phyloP scores from a whole-genome alignment of 2,888 invertebrate genomes.

The Sisyra terminalis region DNA sequence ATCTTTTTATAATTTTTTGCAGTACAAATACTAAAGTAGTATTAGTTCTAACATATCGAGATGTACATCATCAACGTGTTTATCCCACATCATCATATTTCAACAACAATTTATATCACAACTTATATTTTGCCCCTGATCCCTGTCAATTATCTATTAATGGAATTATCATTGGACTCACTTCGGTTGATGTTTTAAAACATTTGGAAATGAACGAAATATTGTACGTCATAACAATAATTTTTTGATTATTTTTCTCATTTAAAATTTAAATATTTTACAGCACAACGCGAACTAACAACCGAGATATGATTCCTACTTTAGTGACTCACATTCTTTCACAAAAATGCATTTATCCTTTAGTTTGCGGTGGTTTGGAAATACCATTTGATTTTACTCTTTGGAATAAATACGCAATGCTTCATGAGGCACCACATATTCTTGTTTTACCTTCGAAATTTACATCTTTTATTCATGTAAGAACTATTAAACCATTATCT shows the following conservation, averaged over 20 bases:
- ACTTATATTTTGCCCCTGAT: conserved; percentile 59
- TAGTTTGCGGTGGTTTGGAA: conserved; percentile 54
- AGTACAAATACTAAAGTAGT: conserved; percentile 52
- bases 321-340: conserved; percentile 42
- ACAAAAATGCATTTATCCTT: conserved; percentile 69
- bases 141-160: conserved; percentile 63
- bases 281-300: conserved; percentile 30
- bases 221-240: conserved; percentile 16
- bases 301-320: conserved; percentile 60
- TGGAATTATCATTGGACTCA: conserved; percentile 61
- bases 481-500: conserved; percentile 1
- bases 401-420: conserved; percentile 51
- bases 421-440: conserved; percentile 62
- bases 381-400: conserved; percentile 52
- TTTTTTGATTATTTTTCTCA: too few species aligned
- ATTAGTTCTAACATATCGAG: conserved; percentile 58
- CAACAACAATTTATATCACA: conserved; percentile 35
- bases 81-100: conserved; percentile 71
- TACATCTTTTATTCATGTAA: conserved; percentile 63
- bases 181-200: conserved; percentile 69
- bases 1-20: conserved; percentile 17
- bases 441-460: conserved; percentile 74
- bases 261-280: conserved; percentile 10
- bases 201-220: conserved; percentile 71
- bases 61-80: conserved; percentile 60